Conservation (phyloP, 2,888 invertebrate genomes). For the Lasioglossum morio region DNA sequence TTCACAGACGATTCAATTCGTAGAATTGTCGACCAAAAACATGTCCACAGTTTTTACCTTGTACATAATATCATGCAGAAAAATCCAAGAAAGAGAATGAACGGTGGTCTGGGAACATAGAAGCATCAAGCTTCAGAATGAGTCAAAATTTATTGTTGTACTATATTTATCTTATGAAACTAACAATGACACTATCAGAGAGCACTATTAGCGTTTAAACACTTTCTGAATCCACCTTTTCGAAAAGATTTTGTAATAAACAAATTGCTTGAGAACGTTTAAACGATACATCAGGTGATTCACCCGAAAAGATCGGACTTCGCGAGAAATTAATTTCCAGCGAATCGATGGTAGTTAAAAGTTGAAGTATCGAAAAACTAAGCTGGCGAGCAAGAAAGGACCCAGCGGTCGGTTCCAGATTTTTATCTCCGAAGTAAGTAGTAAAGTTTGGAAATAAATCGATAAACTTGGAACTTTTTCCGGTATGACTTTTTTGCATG, state of each 20-base stretch:
- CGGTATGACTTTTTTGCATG: neutral
- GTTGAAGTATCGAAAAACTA: constrained; percentile 1
- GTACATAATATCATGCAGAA: neutral
- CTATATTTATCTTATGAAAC: neutral
- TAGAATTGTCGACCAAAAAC: neutral
- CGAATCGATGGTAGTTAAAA: constrained; percentile 1
- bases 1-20: neutral
- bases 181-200: neutral
- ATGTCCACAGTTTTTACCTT: neutral
- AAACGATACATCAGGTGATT: too few relatives aligned
- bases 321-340: neutral
- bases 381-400: neutral
- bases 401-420: neutral
- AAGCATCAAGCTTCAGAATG: neutral
- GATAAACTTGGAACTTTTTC: constrained; percentile 1
- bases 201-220: too few relatives aligned
- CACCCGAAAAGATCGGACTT: neutral
- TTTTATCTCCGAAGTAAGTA: neutral
- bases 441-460: neutral
- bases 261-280: neutral
- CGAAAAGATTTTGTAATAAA: neutral
- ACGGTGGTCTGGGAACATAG: neutral
- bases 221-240: neutral
- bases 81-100: neutral
- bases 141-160: too few relatives aligned